Evolutionary conservation across 2,888 invertebrate species (phyloP), one percentile per base, ranked within the genome.

Genomic region (Choristoneura rosaceana): DNA sequence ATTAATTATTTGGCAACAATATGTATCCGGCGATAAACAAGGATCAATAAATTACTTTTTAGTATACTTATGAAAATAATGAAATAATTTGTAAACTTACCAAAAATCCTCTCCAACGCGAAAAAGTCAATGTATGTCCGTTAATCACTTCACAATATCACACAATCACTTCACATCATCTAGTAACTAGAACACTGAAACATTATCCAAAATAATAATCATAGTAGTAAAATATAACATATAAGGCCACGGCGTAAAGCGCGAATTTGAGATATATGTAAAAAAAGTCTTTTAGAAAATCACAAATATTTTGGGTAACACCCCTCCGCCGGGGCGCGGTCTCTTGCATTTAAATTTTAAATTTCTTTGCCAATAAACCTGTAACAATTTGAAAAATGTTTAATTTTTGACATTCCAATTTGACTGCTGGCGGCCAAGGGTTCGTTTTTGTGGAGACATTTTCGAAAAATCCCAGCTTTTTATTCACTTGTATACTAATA

Each of bases 201-300:
- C 64, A 76, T 84, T 82, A 89, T 34, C 88, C 89, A 77, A 92
- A 88, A 82, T 91, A 93, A 76, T 89, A 89, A 75, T 93, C 93
- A 80, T 91, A 93, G 75, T 89, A 89, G 76, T 91, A 92, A 76
- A 93, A 92, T 9, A 93, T 33, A 0, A 90, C 77, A 76, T 91
- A 94, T 45, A 94, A 88, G 0, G 84, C 82, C 52, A 94, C 59
- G 1, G 94, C 93, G 76, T 93, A 93, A 0, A 90, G 70, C 0
- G 89, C 87, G 62, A 94, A 93, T 81, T 92, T 94, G 2, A 90
- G 78, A 76, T 94, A 94, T 4, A 94, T 74, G 65, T 82, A 88
- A 12, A 90, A 75, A 77, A 94, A 88, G 78, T 93, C 93, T 77
- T 86, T 90, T 0, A 91, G 8, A 59, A 87, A 90, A 52, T 77